Evolutionary conservation across 1,140 invertebrate species (phyloP), one percentile per base, ranked within the genome.

Genomic region (Drosophila suzukii): DNA sequence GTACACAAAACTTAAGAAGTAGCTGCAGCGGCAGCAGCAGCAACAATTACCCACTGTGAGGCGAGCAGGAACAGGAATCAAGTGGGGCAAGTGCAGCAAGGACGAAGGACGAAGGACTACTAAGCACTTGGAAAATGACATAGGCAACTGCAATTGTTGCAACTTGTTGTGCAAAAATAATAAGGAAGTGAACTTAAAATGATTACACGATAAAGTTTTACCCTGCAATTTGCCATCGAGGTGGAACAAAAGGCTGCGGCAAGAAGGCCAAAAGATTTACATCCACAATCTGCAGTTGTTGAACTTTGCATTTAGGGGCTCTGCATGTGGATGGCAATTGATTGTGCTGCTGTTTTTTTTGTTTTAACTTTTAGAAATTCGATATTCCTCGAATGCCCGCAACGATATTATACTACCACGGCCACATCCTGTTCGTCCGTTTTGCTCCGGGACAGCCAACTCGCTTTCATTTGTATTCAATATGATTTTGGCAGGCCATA

Each of bases 141-240:
- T 84, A 83, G 81, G 81, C 83, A 86, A 86, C 83, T 72, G 79
- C 60, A 86, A 86, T 75, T 80, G 62, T 70, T 75, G 67, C 51
- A 60, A 76, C 76, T 56, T 78, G 70, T 70, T 82, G 63, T 61
- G 60, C 81, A 89, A 89, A 88, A 89, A 88, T 83, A 89, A 89
- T 89, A 88, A 86, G 84, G 81, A 86, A 88, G 75, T 63, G 82
- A 86, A 86, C 82, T 86, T 86, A 86, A 86, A 86, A 86, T 86
- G 82, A 86, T 86, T 86, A 86, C 82, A 86, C 83, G 83, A 79
- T 76, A 86, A 86, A 86, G 79, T 86, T 86, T 84, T 86, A 71
- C 56, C 76, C 83, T 71, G 84, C 75, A 88, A 88, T 88, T 88
- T 89, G 79, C 59, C 68, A 60, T 59, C 63, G 58, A 75, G 32